Evolutionary conservation across 2,797 vertebrate genomes (phyloP), one percentile per base, ranked within the genome.

Genomic region (Muraenolepis orangiensis): DNA sequence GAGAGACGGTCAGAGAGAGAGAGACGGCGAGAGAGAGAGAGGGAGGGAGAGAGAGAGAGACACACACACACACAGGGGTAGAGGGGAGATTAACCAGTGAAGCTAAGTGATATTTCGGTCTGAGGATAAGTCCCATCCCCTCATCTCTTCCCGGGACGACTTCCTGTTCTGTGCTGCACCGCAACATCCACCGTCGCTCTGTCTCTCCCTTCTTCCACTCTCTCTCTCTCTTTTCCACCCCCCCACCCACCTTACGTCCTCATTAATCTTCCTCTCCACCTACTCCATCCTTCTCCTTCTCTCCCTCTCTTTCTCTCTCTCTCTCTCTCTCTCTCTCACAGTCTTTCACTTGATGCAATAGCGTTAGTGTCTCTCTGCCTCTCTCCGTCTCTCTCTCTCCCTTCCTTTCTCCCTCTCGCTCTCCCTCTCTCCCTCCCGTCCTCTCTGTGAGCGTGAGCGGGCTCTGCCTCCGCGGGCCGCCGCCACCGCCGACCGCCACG

Each of bases 31-130:
- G 61, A 28, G 61, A 28, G 61, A 26, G 2, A 28, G 1, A 29
- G 26, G 12, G 61, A 28, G 61, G 28, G 23, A 11, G 8, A 66
- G 51, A n/a, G 51, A 2, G 51, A 57, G 51, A 57, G 29, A 28
- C 28, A 31, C 28, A 69, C 28, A 69, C 30, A 70, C 4, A 70
- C 30, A 70, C 18, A 66, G 51, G n/a, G 51, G n/a, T 4, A 23
- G 51, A 61, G 51, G 77, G 40, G 83, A 87, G 86, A 90, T 91
- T 91, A 92, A 91, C 85, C 86, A 82, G 90, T 88, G 81, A 80
- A 84, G 66, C 84, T 88, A 90, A 91, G 88, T 90, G 89, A 83
- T 87, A 81, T 89, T 89, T 87, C 75, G 68, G 84, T 84, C 80
- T 83, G 81, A 89, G 86, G 84, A 85, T 78, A 31, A 81, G 79